These are phyloP conservation scores for Eleutherodactylus coqui DNA, from an alignment of 2,797 vertebrate species.

Conservation along the genomic window DNA sequence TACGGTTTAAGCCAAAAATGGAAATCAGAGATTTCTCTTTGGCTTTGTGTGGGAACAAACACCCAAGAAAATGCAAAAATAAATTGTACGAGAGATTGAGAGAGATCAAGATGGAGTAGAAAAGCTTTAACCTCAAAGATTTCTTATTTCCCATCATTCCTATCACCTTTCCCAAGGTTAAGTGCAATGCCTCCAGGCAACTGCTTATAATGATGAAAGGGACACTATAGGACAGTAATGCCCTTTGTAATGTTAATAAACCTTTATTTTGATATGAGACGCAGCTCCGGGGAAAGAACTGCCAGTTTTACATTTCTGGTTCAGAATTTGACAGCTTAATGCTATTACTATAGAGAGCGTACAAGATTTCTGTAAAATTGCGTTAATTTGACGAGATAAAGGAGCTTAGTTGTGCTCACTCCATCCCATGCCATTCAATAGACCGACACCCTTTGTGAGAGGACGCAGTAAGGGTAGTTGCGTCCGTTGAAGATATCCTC, in stretches of 20 bases:
- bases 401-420: slow-evolving; percentile 61
- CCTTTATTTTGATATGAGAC: slow-evolving; percentile 78
- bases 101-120: slow-evolving; percentile 66
- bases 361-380: slow-evolving; percentile 69
- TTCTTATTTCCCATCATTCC: slow-evolving; percentile 75
- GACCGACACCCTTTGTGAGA: slow-evolving; percentile 44
- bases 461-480: slow-evolving; percentile 47
- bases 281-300: slow-evolving; percentile 77
- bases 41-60: slow-evolving; percentile 61
- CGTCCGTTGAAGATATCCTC: slow-evolving; percentile 47
- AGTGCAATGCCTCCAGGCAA: slow-evolving; percentile 77
- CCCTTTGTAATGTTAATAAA: slow-evolving; percentile 86
- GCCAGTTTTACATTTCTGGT: slow-evolving; percentile 66
- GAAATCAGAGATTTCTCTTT: slow-evolving; percentile 68
- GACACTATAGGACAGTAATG: slow-evolving; percentile 75
- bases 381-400: slow-evolving; percentile 72
- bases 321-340: slow-evolving; percentile 75
- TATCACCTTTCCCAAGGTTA: slow-evolving; percentile 83
- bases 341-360: slow-evolving; percentile 57
- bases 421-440: slow-evolving; percentile 32
- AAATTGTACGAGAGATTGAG: slow-evolving; percentile 67
- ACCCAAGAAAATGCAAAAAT: slow-evolving; percentile 54
- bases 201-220: slow-evolving; percentile 81
- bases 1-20: slow-evolving; percentile 62
- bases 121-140: slow-evolving; percentile 73